Base-by-base conservation (phyloP, 2,888 invertebrate genomes). In the Melanostoma scalare region DNA sequence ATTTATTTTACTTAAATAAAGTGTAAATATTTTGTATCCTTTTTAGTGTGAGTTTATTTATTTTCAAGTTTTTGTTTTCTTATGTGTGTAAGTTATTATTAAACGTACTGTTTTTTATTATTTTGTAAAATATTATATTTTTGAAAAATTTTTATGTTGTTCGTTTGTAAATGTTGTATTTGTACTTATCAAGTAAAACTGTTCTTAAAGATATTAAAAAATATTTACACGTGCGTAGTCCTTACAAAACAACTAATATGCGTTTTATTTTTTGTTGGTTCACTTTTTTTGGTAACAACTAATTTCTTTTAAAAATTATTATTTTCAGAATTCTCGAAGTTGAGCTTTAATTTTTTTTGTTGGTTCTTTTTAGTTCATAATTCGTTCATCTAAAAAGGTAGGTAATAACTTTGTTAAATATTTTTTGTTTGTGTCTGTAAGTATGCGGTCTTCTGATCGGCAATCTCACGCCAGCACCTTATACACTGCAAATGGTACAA, bases 101-200 rank as follows among this genome's bases (percentile, higher is more conserved):
- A 53, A 46, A 42, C n/a, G 20, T 48, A 20, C 20, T 46, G 30
- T 10, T 46, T 73, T 65, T 65, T 55, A 38, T 60, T 42, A 20
- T 60, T 44, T 60, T 60, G 36, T 69, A 50, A 20, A 48, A 10
- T 36, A 30, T 56, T 20, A 35, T 71, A 31, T 71, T 50, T 52
- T 42, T 31, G 6, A 55, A 4, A 40, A 48, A 48, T 52, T 48
- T 56, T 56, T 65, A 56, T 67, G 63, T 58, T 75, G 46, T 75
- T 56, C 10, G 63, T 67, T 60, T 74, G 71, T 79, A 84, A 72
- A 71, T 84, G 78, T 84, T 79, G 78, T 63, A 50, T 36, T 9
- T 50, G 63, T 84, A 84, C 84, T 84, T 84, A 78, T 78, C 58
- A 78, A 74, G 78, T 78, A 79, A 78, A 46, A 48, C 31, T 79